Evolutionary conservation across 1,140 invertebrate species (phyloP), one percentile per base, ranked within the genome.

Genomic region (Ips typographus): DNA sequence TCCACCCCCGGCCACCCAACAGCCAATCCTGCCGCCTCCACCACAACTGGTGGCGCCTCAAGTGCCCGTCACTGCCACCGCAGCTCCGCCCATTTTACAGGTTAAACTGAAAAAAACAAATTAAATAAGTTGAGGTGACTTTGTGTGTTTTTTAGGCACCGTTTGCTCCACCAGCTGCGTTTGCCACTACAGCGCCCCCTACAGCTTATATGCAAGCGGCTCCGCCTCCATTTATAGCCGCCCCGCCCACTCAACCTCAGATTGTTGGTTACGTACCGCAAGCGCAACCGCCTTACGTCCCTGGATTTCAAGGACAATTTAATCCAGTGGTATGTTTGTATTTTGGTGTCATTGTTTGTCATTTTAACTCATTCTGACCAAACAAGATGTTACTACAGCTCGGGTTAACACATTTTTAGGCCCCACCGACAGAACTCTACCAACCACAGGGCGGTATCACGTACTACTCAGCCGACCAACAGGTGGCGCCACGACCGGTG

Each of bases 401-500:
- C n/a, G n/a, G n/a, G n/a, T n/a, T 49, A 49, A 49, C 6, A 49
- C 7, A 1, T 49, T 49, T 49, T 49, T 49, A 49, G 44, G 43
- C 72, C 39, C 79, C 77, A 62, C 75, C 78, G n/a, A 72, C 79
- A 8, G 79, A 80, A 71, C 68, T 80, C 40, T 80, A 77, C 56
- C 79, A 80, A 72, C 78, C 75, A 4, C 79, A 77, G 64, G 77
- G 76, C 7, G 79, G 79, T 41, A 80, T 80, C 6, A 80, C 79
- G 36, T 80, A 80, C 65, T 80, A 80, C 67, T 79, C 78, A 37
- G 74, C 79, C n/a, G 77, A 79, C 57, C 79, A 80, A 68, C 79
- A 80, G 60, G 60, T 77, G 3, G 60, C 70, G 22, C 78, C 79
- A 65, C 58, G 79, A 41, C 41, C 76, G 3, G 75, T 72, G 2